These are phyloP conservation scores for Tetramorium simillimum DNA, from an alignment of 1,140 invertebrate genomes.

Conservation along the genomic window DNA sequence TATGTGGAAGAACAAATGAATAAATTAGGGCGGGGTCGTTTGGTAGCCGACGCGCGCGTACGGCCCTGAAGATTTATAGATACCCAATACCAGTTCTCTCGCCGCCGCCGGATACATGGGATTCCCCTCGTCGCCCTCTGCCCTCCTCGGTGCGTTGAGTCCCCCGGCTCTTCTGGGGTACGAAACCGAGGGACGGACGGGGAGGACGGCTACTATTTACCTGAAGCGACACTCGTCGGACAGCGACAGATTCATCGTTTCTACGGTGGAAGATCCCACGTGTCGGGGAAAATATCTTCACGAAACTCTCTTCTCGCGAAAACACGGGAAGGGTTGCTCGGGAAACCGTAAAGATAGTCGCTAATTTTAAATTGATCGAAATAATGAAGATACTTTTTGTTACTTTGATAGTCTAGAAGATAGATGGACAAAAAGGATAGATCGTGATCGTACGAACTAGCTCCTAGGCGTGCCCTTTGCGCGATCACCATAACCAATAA, in stretches of 20 bases:
- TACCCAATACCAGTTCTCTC: slow-evolving; percentile 71
- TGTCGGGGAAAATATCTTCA: neutral
- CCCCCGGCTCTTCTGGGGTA: slow-evolving; percentile 24
- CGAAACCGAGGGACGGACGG: neutral
- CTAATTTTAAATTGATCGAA: neutral
- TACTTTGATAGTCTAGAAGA: neutral
- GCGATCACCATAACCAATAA: slow-evolving; percentile 77
- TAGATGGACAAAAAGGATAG: neutral
- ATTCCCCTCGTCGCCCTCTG: slow-evolving; percentile 33
- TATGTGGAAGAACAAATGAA: slow-evolving; percentile 81
- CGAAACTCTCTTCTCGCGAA: neutral
- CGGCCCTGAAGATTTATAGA: slow-evolving; percentile 79
- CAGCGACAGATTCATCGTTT: neutral
- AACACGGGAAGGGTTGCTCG: neutral
- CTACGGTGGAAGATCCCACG: neutral
- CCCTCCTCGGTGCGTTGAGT: neutral
- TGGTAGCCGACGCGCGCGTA: slow-evolving; percentile 75
- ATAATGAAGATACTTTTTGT: neutral
- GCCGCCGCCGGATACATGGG: slow-evolving; percentile 61
- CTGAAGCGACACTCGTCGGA: slow-evolving; percentile 60
- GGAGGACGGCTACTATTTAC: slow-evolving; percentile 67
- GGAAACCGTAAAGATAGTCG: neutral
- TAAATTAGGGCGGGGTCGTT: slow-evolving; percentile 81
- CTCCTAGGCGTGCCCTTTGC: slow-evolving; percentile 76
- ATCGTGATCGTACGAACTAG: slow-evolving; percentile 42